Conservation (phyloP, 53 echinoderm and acorn worm genomes). For the Mesocentrotus franciscanus region DNA sequence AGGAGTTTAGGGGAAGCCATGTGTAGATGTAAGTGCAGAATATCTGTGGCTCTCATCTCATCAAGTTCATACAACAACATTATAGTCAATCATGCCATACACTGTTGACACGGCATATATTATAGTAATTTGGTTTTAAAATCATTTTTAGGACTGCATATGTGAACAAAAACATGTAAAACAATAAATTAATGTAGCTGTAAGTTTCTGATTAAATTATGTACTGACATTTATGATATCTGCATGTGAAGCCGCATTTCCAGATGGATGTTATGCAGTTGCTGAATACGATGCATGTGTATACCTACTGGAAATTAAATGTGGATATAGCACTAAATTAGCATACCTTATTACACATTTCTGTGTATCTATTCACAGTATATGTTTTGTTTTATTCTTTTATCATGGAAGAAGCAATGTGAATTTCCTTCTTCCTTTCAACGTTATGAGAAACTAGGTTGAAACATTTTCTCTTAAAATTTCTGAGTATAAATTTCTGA, state of each 20-base stretch:
- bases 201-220: conserved; percentile 9
- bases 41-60: not conserved
- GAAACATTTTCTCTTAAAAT: not conserved
- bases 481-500: conserved; percentile 58
- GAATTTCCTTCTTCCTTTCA: conserved; percentile 16
- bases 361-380: conserved; percentile 1
- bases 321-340: not conserved
- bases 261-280: not conserved
- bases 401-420: not conserved
- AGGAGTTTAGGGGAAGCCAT: not conserved
- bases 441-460: not conserved
- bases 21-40: not conserved
- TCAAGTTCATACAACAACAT: not conserved
- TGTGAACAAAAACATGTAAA: conserved; percentile 29
- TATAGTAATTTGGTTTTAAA: not conserved
- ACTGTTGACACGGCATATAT: not conserved
- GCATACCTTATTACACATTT: not conserved
- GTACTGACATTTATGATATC: not conserved
- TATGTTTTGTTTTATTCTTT: not conserved
- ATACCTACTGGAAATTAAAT: not conserved
- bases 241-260: not conserved
- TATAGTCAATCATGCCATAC: not conserved
- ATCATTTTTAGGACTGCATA: not conserved
- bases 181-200: not conserved
- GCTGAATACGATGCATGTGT: not conserved